Percentiles rank a stretch among this genome's conserved stretches.
These are phyloP conservation scores for Megaceryle maxima DNA, from an alignment of 2,113 vertebrate genomes.

Conservation along the genomic window DNA sequence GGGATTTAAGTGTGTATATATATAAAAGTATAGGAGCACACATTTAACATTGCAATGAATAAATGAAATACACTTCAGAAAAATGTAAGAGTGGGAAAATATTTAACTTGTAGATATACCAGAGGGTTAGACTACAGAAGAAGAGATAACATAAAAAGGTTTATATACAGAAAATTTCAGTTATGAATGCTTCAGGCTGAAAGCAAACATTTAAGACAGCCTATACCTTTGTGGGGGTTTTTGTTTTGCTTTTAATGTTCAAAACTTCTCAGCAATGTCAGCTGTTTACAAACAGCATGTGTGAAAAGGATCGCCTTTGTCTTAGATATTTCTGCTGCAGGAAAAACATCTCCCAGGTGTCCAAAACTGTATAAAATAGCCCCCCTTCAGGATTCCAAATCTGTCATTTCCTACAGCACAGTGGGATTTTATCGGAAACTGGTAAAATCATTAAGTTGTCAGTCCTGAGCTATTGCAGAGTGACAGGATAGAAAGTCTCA, in stretches of 20 bases:
- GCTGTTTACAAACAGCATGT: slow-evolving; percentile 44
- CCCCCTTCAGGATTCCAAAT: slow-evolving; percentile 77
- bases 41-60: not conserved
- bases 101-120: slow-evolving; percentile 5
- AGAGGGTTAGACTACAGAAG: not conserved
- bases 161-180: not conserved
- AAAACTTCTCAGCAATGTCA: not conserved
- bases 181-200: not conserved
- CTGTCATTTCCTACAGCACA: slow-evolving; percentile 77
- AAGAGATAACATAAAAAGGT: not conserved
- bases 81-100: not conserved
- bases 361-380: slow-evolving; percentile 69
- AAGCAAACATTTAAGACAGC: not conserved
- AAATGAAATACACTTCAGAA: not conserved
- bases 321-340: slow-evolving; percentile 45
- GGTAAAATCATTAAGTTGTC: slow-evolving; percentile 88
- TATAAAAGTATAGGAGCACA: not conserved
- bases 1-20: not conserved
- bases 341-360: slow-evolving; percentile 68
- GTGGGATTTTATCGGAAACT: slow-evolving; percentile 81
- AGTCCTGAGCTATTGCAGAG: slow-evolving; percentile 78
- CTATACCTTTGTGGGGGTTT: not conserved
- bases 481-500: slow-evolving; percentile 77
- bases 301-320: slow-evolving; percentile 56
- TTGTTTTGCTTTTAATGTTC: not conserved